A percentile compares a stretch with the other conserved stretches of the same genome.
Evolutionary conservation across 2,113 vertebrate species (phyloP).

Genomic region (Vidua macroura): DNA sequence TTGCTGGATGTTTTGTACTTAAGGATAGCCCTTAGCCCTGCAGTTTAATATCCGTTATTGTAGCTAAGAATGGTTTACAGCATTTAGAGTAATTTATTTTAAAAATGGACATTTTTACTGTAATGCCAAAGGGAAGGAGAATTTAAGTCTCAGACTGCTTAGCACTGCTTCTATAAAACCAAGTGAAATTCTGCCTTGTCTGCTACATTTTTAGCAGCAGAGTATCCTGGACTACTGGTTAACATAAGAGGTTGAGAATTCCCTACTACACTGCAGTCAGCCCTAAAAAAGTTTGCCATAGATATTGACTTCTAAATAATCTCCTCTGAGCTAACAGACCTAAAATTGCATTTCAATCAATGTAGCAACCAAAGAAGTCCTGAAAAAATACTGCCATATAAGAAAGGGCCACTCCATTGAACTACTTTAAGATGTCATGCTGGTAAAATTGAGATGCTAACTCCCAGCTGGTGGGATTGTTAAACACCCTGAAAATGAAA

Average conservation of each 20-base stretch:
- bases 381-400: not conserved
- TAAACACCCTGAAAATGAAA: conserved; percentile 28
- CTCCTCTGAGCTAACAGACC: not conserved
- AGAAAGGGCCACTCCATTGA: not conserved
- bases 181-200: not conserved
- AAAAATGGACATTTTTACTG: not conserved
- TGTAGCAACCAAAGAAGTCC: not conserved
- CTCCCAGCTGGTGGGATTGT: not conserved
- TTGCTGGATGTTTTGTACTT: not conserved
- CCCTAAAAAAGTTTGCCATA: not conserved
- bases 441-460: not conserved
- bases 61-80: not conserved
- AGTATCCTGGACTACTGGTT: not conserved
- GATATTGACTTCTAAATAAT: not conserved
- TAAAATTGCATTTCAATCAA: not conserved
- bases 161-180: not conserved
- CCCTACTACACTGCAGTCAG: not conserved
- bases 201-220: not conserved
- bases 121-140: not conserved
- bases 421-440: not conserved
- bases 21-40: not conserved
- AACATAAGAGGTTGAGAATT: not conserved
- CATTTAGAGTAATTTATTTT: not conserved
- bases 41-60: not conserved
- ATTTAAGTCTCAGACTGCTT: not conserved